Base-by-base conservation (phyloP, 2,113 vertebrate genomes). In the Oostethus manadensis region DNA sequence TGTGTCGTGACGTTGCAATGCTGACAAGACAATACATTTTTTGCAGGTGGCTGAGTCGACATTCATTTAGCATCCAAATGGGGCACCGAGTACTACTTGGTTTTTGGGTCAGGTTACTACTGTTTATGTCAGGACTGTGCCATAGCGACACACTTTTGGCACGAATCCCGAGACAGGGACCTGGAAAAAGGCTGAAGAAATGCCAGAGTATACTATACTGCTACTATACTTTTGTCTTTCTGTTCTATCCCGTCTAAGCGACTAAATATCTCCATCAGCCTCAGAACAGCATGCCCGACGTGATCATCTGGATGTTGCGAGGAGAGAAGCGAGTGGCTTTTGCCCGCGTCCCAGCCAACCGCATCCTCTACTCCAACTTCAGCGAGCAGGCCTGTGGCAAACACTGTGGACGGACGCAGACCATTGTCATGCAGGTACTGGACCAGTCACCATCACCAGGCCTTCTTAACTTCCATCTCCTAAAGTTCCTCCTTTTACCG, bases 241-340 rank as follows among this genome's bases (percentile, higher is more conserved):
- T 44, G 4, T 22, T 57, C 20, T 6, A 10, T 2, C 8, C 1
- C 17, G 23, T 26, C 22, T 14, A 7, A 46, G 47, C 9, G 11
- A 45, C 13, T 14, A n/a, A 15, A 3, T 3, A 21, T 66, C 21
- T 26, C 55, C 45, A 14, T 20, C 81, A 98, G 97, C 92, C 97
- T 23, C 95, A 99, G 74, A 99, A 94, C 87, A 97, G 96, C 72
- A 92, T 99, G 91, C 97, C 97, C 43, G 97, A 99, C 67, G 90
- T 98, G 35, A 92, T 98, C 62, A 94, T 99, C 80, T 99, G 96
- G 96, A 99, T 99, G 97, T 88, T 99, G 70, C 89, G 91, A 26
- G 94, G 93, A 63, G 94, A 97, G 83, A 97, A 93, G 56, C 90
- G 97, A 40, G 71, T 98, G 56, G 95, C 95, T 18, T 99, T 89